Base-by-base conservation (phyloP, 2,888 invertebrate genomes). In the Stratiomys singularior region DNA sequence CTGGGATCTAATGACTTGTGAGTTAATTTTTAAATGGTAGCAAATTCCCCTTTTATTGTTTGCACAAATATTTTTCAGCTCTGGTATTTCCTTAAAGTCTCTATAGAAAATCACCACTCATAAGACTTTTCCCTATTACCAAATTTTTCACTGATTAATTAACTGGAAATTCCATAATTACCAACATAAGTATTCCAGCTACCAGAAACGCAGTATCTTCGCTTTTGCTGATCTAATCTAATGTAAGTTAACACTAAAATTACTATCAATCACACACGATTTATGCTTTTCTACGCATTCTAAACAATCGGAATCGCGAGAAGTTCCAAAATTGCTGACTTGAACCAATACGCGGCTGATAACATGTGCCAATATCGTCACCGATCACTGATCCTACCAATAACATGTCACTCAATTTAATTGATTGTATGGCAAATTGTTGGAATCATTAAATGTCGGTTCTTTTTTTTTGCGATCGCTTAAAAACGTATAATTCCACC, bases 331-430 rank as follows among this genome's bases (percentile, higher is more conserved):
- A 52, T n/a, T 52, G 52, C 52, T 13, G 52, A 52, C 52, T 4
- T 3, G 52, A 52, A 13, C 15, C 52, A 52, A 52, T 52, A 52
- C 15, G 52, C 52, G 4, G 3, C 52, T 52, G 52, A 52, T 52
- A 52, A 15, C 52, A 52, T n/a, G 52, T 15, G 52, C 4, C 18
- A n/a, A 25, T 69, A 69, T 47, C 69, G 47, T 25, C 47, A 11
- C 11, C 69, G 47, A 69, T 69, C 69, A 69, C 69, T 69, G 69
- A 69, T 69, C 69, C 69, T 25, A 69, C 47, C 15, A 69, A 46
- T 47, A 47, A 23, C 47, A 46, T 69, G 69, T 47, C 46, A 69
- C 69, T 47, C 47, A 47, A 23, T 47, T 47, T 69, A 69, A 69
- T 69, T 69, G 47, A 69, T 69, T 69, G 21, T 47, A 47, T 25